Evolutionary conservation across 2,888 invertebrate species (phyloP).

Genomic region (Caenorhabditis becei): DNA sequence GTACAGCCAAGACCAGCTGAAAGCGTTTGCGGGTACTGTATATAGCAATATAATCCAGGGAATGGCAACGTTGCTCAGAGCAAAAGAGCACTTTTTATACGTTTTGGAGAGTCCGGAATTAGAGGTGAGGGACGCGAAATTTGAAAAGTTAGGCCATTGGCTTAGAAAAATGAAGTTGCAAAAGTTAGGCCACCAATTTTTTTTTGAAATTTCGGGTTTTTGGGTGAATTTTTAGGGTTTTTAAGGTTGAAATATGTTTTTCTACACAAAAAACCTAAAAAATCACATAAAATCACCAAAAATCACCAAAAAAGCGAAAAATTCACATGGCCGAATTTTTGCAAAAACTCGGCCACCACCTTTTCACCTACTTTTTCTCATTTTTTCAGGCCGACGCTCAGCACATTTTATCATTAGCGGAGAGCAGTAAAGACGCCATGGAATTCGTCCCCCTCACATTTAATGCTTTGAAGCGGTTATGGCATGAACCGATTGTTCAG

Average conservation of each 20-base stretch:
- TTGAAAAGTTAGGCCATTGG: background rate
- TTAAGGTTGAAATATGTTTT: too few relatives aligned
- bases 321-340: background rate
- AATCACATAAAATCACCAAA: background rate
- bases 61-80: conserved; percentile 52
- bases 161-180: too few relatives aligned
- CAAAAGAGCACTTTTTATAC: conserved; percentile 47
- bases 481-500: conserved; percentile 65
- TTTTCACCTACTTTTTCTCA: background rate
- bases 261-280: too few relatives aligned
- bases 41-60: conserved; percentile 63
- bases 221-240: background rate
- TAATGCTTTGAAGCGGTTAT: conserved; percentile 50
- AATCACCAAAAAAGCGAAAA: too few relatives aligned
- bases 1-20: conserved; percentile 49
- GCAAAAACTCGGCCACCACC: background rate
- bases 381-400: conserved; percentile 56
- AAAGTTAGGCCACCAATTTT: background rate
- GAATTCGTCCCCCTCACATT: conserved; percentile 40
- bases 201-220: background rate
- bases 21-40: conserved; percentile 48
- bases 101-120: conserved; percentile 17
- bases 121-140: conserved; percentile 30
- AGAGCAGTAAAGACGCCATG: conserved; percentile 49
- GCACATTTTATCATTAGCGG: conserved; percentile 49